These are phyloP conservation scores for Muscidifurax raptorellus DNA, from an alignment of 1,140 invertebrate species.

Conservation along the genomic window DNA sequence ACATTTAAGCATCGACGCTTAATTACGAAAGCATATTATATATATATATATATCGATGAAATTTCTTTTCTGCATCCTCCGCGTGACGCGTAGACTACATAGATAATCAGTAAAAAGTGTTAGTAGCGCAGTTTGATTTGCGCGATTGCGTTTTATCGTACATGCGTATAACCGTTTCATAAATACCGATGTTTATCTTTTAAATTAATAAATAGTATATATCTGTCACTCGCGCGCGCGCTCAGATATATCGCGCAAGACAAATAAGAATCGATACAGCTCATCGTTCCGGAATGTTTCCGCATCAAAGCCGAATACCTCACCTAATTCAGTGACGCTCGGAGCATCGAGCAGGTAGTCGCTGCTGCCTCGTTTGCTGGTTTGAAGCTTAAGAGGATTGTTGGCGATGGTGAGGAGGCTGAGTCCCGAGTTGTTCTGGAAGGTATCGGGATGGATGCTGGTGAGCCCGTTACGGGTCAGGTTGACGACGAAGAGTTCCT, in stretches of 20 bases:
- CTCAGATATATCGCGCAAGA: too few relatives aligned
- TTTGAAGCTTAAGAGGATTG: conserved; percentile 79
- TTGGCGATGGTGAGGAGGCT: conserved; percentile 80
- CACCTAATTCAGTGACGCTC: conserved; percentile 79
- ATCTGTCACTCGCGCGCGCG: neutral
- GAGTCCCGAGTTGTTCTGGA: conserved; percentile 80
- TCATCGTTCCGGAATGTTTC: too few relatives aligned
- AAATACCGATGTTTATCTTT: neutral
- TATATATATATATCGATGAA: too few relatives aligned
- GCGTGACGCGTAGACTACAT: too few relatives aligned
- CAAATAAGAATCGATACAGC: too few relatives aligned
- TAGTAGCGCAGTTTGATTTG: too few relatives aligned
- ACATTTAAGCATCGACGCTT: too few relatives aligned
- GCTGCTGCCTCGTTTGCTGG: conserved; percentile 60
- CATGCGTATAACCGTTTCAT: too few relatives aligned
- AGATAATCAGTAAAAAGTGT: too few relatives aligned
- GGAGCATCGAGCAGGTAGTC: conserved; percentile 78
- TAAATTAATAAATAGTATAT: neutral
- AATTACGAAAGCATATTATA: too few relatives aligned
- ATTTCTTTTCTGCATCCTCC: too few relatives aligned
- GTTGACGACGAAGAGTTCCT: conserved; percentile 81
- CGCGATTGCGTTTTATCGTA: neutral
- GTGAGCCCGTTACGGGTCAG: conserved; percentile 80
- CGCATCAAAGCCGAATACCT: neutral
- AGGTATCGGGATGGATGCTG: conserved; percentile 80